Evolutionary conservation across 2,888 invertebrate species (phyloP), one percentile per base, ranked within the genome.

Genomic region (Mesorhabditis sp.): DNA sequence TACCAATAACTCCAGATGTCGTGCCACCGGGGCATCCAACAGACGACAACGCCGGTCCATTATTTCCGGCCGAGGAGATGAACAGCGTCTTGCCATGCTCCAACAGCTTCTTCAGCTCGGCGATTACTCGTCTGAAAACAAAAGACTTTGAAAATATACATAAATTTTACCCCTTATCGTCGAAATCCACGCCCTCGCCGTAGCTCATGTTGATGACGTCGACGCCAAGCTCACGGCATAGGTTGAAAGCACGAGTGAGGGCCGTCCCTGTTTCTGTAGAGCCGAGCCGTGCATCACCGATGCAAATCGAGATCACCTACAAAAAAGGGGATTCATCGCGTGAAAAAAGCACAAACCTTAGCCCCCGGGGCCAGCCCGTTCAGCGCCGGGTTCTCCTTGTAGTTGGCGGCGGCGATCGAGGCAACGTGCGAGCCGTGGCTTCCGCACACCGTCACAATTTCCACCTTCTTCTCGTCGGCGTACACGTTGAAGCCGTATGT

Each of bases 201-300:
- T 96, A 98, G 85, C 95, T 96, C 93, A 95, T 96, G 87, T 98
- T 98, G 78, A 97, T 93, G 0, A 97, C 91, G 86, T 97, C 93
- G 67, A 88, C 88, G 71, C 87, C 87, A 66, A 86, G 78, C 68
- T 89, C 87, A 67, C 88, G 87, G 43, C 87, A 87, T 73, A 86
- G 85, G 65, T 88, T 87, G 83, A 89, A 87, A 6, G 95, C 95
- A 74, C 97, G 89, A 2, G 94, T 92, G 4, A 98, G 87, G 10
- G 94, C 93, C 0, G 94, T 92, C 15, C 96, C 96, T 0, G 97
- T 97, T 89, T 98, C 97, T 96, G 96, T 97, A 3, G 94, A 91
- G 2, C 92, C 92, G 13, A 97, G 88, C 4, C 97, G 90, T 67
- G 91, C 91, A 88, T 97, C 96, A 10, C 83, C 82, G 74, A 98